phyloP scores from a whole-genome alignment of 1,140 invertebrate genomes.

The Halesus radiatus region DNA sequence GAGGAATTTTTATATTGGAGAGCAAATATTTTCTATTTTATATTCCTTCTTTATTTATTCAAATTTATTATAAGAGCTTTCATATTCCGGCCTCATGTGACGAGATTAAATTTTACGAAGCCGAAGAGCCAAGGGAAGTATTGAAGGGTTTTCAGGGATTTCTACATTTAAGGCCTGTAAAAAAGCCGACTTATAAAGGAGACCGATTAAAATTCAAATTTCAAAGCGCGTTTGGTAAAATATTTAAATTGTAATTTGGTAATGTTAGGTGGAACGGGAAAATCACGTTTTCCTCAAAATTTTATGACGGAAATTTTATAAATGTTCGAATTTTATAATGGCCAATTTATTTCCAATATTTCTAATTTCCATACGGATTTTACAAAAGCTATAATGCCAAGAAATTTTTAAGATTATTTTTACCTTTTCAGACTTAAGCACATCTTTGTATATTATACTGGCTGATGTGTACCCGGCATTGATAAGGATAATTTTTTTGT shows the following conservation, averaged over 20 bases:
- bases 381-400: too few species aligned
- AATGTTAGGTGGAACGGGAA: background rate
- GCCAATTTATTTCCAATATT: too few species aligned
- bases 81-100: constrained; percentile 15
- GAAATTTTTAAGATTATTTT: too few species aligned
- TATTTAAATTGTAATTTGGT: constrained; percentile 17
- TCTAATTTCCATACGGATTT: too few species aligned
- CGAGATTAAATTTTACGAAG: constrained; percentile 23
- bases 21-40: constrained; percentile 14
- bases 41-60: background rate
- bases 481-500: too few species aligned
- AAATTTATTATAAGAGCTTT: constrained; percentile 32
- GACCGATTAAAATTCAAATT: constrained; percentile 4
- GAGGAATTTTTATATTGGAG: constrained; percentile 1
- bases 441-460: too few species aligned
- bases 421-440: too few species aligned
- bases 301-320: background rate
- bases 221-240: constrained; percentile 1
- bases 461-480: too few species aligned
- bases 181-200: constrained; percentile 8
- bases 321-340: too few species aligned
- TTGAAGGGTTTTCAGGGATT: constrained; percentile 5
- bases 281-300: background rate
- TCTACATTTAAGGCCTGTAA: background rate
- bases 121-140: constrained; percentile 6